phyloP scores from a whole-genome alignment of 2,888 invertebrate species.

The Polyploca ridens region DNA sequence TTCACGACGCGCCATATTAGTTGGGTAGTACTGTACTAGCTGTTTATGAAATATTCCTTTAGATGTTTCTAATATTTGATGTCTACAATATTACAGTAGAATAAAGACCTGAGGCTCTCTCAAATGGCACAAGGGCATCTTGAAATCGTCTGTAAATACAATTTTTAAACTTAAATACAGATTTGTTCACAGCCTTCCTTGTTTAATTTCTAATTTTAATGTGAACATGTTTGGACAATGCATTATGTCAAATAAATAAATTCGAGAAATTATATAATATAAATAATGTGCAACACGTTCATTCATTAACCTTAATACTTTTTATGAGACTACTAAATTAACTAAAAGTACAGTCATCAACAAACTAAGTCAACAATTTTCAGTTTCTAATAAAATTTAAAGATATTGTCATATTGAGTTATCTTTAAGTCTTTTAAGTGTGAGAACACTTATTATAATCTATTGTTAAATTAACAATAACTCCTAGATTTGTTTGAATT shows the following conservation, averaged over 20 bases:
- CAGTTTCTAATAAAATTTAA: slow-evolving; percentile 32
- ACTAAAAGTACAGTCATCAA: slow-evolving; percentile 39
- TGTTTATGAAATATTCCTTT: not conserved
- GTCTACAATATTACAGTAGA: not conserved
- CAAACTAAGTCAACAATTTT: slow-evolving; percentile 30
- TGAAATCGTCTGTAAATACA: slow-evolving; percentile 19
- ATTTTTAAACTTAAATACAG: slow-evolving; percentile 33
- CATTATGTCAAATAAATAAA: slow-evolving; percentile 37
- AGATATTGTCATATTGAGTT: not conserved
- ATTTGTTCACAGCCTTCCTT: slow-evolving; percentile 69
- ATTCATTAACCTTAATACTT: slow-evolving; percentile 36
- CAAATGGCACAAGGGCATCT: slow-evolving; percentile 51
- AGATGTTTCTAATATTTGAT: not conserved
- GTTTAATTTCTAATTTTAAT: slow-evolving; percentile 39
- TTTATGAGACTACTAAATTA: slow-evolving; percentile 31
- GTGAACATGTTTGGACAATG: slow-evolving; percentile 42
- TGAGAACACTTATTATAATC: not conserved
- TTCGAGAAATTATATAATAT: slow-evolving; percentile 19
- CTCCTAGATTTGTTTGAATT: slow-evolving; percentile 5
- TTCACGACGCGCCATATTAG: too few species aligned
- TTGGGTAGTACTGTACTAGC: too few species aligned
- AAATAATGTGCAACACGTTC: slow-evolving; percentile 20
- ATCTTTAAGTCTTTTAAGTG: not conserved
- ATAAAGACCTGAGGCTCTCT: slow-evolving; percentile 8
- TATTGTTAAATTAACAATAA: not conserved